phyloP scores from a whole-genome alignment of 2,888 invertebrate genomes.

The Elysia crispata region DNA sequence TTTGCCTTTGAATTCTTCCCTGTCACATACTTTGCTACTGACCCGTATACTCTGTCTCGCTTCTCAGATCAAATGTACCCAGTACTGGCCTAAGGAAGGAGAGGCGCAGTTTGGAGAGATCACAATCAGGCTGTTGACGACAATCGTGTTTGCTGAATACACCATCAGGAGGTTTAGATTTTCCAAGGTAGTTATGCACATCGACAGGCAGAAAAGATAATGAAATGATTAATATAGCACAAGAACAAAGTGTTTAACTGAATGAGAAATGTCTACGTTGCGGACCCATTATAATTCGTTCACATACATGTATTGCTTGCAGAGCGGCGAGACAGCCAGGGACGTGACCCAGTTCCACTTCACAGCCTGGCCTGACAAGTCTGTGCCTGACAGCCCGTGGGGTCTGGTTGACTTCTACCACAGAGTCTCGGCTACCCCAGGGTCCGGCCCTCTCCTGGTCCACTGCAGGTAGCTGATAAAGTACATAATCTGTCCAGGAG shows the following conservation, averaged over 20 bases:
- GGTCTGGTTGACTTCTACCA: slow-evolving; percentile 47
- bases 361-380: slow-evolving; percentile 53
- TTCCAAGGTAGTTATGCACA: background rate
- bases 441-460: slow-evolving; percentile 36
- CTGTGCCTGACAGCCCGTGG: slow-evolving; percentile 48
- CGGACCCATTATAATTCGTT: too few relatives aligned
- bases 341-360: slow-evolving; percentile 48
- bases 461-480: slow-evolving; percentile 48
- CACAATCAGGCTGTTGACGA: background rate
- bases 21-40: too few relatives aligned
- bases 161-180: slow-evolving; percentile 22
- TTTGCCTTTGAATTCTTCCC: too few relatives aligned
- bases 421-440: slow-evolving; percentile 24
- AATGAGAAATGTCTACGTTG: too few relatives aligned
- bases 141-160: slow-evolving; percentile 32
- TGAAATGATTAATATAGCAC: too few relatives aligned
- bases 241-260: too few relatives aligned
- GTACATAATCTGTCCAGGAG: too few relatives aligned
- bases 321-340: slow-evolving; percentile 37
- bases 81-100: slow-evolving; percentile 38
- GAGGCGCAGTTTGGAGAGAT: slow-evolving; percentile 24
- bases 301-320: too few relatives aligned
- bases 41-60: too few relatives aligned
- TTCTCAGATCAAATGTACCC: slow-evolving; percentile 27
- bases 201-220: too few relatives aligned